A percentile compares a stretch with the other conserved stretches of the same genome.
phyloP scores from a whole-genome alignment of 1,140 invertebrate genomes.

The Zophobas atratus region DNA sequence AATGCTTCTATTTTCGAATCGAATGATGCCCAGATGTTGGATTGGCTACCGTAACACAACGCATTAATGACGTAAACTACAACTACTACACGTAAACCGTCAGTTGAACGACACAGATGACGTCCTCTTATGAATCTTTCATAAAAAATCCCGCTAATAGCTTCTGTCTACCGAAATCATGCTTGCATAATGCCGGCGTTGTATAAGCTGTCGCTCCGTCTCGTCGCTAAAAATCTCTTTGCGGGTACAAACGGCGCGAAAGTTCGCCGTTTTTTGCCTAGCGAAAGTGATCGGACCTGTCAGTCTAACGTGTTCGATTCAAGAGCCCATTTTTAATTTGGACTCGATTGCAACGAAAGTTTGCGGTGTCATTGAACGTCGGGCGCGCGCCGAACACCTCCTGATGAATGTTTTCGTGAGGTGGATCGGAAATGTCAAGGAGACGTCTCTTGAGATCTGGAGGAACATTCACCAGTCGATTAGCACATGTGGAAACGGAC shows the following conservation, averaged over 20 bases:
- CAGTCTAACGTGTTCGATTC: not conserved
- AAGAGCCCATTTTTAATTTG: slow-evolving; percentile 3
- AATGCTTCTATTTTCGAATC: slow-evolving; percentile 40
- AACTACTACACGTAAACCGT: slow-evolving; percentile 6
- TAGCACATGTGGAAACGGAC: not conserved
- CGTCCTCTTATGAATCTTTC: not conserved
- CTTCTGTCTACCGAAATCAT: not conserved
- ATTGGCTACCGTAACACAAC: slow-evolving; percentile 20
- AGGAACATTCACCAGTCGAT: slow-evolving; percentile 17
- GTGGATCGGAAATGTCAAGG: slow-evolving; percentile 34
- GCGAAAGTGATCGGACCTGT: slow-evolving; percentile 32
- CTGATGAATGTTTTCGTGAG: slow-evolving; percentile 8
- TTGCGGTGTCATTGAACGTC: slow-evolving; percentile 24
- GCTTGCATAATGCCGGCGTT: no score
- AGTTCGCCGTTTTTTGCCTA: not conserved
- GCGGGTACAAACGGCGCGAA: not conserved
- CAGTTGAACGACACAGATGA: slow-evolving; percentile 17
- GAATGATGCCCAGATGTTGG: slow-evolving; percentile 40
- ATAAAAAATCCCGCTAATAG: not conserved
- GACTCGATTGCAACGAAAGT: slow-evolving; percentile 29
- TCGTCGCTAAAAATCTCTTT: not conserved
- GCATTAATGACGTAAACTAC: slow-evolving; percentile 30
- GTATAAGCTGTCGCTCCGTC: no score
- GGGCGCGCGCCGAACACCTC: slow-evolving; percentile 13
- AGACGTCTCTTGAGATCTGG: not conserved